Evolutionary conservation across 2,797 vertebrate genomes (phyloP).

Genomic region (Zalophus californianus): DNA sequence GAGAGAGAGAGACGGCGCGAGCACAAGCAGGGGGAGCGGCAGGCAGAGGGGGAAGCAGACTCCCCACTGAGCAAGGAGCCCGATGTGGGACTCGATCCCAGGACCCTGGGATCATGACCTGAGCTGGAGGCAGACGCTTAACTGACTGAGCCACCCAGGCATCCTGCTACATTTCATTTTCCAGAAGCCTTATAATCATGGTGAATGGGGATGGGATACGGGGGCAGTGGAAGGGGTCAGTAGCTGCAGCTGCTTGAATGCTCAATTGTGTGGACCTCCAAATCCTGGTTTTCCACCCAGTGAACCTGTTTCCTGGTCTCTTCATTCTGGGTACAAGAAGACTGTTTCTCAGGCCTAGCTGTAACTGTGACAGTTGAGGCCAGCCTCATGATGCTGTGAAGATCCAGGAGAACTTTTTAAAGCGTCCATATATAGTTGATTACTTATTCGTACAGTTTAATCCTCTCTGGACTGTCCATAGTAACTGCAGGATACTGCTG

Average conservation of each 20-base stretch:
- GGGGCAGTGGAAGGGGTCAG: background rate
- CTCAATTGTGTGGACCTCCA: background rate
- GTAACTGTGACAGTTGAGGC: background rate
- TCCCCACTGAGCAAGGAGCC: too few species aligned
- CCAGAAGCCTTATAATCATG: background rate
- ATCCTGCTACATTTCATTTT: background rate
- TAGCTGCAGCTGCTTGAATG: background rate
- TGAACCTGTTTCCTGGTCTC: background rate
- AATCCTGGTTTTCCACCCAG: background rate
- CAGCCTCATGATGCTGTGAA: background rate
- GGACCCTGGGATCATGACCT: too few species aligned
- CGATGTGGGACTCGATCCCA: too few species aligned
- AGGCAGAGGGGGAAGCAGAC: too few species aligned
- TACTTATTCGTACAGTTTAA: background rate
- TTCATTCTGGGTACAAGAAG: background rate
- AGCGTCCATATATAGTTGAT: background rate
- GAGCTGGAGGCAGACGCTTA: too few species aligned
- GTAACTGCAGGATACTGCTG: background rate
- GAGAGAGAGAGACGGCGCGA: too few species aligned
- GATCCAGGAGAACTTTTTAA: background rate
- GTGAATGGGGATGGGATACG: background rate
- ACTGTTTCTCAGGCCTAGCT: background rate
- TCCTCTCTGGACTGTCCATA: background rate
- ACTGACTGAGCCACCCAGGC: too few species aligned
- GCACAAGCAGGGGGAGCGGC: too few species aligned